Percentiles rank a stretch among this genome's conserved stretches.
Conservation (phyloP, 2,888 invertebrate species). For the Oscheius onirici region DNA sequence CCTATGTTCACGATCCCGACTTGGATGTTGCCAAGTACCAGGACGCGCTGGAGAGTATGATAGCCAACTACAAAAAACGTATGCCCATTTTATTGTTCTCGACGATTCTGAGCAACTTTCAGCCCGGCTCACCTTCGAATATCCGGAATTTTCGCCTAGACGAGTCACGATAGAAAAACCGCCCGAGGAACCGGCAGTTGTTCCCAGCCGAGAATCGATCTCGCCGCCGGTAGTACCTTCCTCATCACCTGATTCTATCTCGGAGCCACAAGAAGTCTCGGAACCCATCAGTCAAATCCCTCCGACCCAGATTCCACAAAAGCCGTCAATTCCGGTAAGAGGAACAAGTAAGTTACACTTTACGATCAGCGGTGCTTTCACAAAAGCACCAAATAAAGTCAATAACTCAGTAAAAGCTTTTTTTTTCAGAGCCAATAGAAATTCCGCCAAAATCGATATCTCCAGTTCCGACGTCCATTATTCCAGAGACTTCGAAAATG, state of each 20-base stretch:
- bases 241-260: too few species aligned
- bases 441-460: neutral
- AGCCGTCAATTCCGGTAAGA: too few species aligned
- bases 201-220: too few species aligned
- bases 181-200: neutral
- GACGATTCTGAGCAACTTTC: neutral
- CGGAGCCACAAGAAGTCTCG: too few species aligned
- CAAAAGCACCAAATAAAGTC: too few species aligned
- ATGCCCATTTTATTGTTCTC: neutral
- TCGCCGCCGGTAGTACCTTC: too few species aligned
- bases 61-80: slow-evolving; percentile 13
- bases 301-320: too few species aligned
- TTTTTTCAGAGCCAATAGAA: neutral
- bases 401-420: too few species aligned
- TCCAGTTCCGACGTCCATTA: neutral
- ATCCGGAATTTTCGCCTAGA: neutral
- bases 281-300: too few species aligned
- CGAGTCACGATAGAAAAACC: neutral
- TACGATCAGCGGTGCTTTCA: too few species aligned
- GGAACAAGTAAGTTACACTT: too few species aligned
- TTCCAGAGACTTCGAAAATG: neutral
- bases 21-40: neutral
- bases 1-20: slow-evolving; percentile 29
- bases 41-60: neutral
- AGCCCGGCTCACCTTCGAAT: neutral